phyloP scores from a whole-genome alignment of 2,797 vertebrate genomes.

The Ibycter americanus region DNA sequence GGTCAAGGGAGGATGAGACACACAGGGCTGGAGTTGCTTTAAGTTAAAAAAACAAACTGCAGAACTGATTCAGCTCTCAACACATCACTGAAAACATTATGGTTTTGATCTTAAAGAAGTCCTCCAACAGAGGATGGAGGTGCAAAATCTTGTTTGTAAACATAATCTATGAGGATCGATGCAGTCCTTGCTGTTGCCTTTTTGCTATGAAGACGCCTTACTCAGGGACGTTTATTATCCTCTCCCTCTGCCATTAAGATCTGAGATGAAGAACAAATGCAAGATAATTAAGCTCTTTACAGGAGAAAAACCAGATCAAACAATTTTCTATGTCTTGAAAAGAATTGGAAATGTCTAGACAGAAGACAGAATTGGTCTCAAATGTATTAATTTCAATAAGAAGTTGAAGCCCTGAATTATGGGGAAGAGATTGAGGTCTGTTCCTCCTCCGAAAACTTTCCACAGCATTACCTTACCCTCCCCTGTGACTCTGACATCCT shows the following conservation, averaged over 20 bases:
- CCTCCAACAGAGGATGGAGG: not conserved
- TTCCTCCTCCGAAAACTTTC: not conserved
- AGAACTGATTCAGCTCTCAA: constrained; percentile 9
- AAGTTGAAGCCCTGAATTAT: not conserved
- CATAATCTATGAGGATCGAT: not conserved
- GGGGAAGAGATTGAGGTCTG: not conserved
- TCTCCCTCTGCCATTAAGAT: not conserved
- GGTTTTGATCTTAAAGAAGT: not conserved
- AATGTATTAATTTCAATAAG: constrained; percentile 17
- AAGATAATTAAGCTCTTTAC: constrained; percentile 14
- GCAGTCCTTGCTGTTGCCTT: not conserved
- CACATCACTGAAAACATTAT: not conserved
- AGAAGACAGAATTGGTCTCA: constrained; percentile 22
- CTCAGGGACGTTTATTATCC: not conserved
- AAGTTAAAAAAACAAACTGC: not conserved
- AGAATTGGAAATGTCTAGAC: constrained; percentile 25
- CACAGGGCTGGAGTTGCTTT: not conserved
- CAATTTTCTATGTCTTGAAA: constrained; percentile 17
- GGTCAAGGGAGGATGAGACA: not conserved
- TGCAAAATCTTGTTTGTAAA: not conserved
- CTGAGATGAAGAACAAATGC: not conserved
- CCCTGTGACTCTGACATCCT: not conserved
- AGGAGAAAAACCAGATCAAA: constrained; percentile 4
- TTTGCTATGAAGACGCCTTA: not conserved
- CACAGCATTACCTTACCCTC: not conserved